These are phyloP conservation scores for Parambassis ranga DNA, from an alignment of 2,797 vertebrate species.

Conservation along the genomic window DNA sequence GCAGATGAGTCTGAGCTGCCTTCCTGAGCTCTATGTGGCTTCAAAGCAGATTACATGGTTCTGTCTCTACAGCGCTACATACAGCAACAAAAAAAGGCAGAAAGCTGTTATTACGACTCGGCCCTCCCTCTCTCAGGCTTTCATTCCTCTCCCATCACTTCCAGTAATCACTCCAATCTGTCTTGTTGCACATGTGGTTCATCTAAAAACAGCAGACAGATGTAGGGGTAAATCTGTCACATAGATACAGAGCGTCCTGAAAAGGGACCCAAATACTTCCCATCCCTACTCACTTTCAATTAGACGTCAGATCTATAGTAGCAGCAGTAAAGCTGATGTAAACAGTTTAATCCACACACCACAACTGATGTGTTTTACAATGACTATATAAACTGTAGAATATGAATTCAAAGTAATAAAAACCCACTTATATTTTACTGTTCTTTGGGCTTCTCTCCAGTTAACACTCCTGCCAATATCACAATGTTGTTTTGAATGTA, in stretches of 20 bases:
- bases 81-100: constrained; percentile 12
- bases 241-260: constrained; percentile 1
- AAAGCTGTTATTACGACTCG: constrained; percentile 51
- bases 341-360: constrained; percentile 41
- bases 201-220: constrained; percentile 61
- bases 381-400: constrained; percentile 11
- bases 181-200: constrained; percentile 50
- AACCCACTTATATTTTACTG: constrained; percentile 48
- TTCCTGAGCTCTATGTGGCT: constrained; percentile 36
- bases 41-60: constrained; percentile 38
- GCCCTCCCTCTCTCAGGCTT: constrained; percentile 24
- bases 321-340: constrained; percentile 7
- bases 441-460: constrained; percentile 38
- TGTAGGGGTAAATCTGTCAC: constrained; percentile 31
- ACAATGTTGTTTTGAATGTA: constrained; percentile 5
- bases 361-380: constrained; percentile 28
- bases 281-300: constrained; percentile 35
- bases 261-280: constrained; percentile 11
- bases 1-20: constrained; percentile 11
- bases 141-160: constrained; percentile 62
- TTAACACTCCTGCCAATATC: constrained; percentile 13
- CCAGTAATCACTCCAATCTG: constrained; percentile 68
- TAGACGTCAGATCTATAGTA: constrained; percentile 21
- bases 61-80: background rate
- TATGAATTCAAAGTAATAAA: constrained; percentile 34